Conservation (phyloP, 2,888 invertebrate genomes). For the Hydraecia micacea region DNA sequence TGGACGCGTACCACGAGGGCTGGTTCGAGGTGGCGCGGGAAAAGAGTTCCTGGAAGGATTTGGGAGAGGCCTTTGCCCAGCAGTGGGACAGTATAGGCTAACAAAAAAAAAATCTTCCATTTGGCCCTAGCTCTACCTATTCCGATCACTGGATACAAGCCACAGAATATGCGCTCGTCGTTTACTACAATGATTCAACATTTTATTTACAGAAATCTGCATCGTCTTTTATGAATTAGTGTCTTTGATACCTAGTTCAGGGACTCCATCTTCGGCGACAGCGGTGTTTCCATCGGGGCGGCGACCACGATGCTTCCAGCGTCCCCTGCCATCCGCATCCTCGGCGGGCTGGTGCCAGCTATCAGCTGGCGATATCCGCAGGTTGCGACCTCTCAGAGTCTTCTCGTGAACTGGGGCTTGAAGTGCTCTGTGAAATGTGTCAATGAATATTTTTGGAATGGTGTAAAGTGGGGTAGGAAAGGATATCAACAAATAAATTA, state of each 20-base stretch:
- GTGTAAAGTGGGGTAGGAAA: background rate
- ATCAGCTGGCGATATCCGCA: slow-evolving; percentile 90
- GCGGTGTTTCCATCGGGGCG: slow-evolving; percentile 41
- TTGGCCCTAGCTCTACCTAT: background rate
- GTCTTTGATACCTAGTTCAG: slow-evolving; percentile 36
- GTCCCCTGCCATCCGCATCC: slow-evolving; percentile 80
- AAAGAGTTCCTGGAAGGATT: no score
- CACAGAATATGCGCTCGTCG: background rate
- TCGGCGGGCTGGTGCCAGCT: slow-evolving; percentile 91
- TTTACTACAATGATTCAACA: background rate
- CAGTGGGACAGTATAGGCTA: no score
- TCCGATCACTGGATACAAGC: slow-evolving; percentile 2
- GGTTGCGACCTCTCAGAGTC: slow-evolving; percentile 78
- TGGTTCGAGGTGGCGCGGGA: no score
- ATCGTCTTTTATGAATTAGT: background rate
- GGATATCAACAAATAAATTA: background rate
- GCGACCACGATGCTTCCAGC: slow-evolving; percentile 74
- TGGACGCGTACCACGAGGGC: no score
- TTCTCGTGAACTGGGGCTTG: slow-evolving; percentile 83
- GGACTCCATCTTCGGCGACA: slow-evolving; percentile 20
- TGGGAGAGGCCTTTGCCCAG: no score
- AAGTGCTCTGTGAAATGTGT: slow-evolving; percentile 80
- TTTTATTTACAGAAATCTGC: background rate
- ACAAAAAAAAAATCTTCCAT: no score
- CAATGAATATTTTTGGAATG: background rate